phyloP scores from a whole-genome alignment of 2,113 vertebrate genomes.

The Sarotherodon lohbergeri region DNA sequence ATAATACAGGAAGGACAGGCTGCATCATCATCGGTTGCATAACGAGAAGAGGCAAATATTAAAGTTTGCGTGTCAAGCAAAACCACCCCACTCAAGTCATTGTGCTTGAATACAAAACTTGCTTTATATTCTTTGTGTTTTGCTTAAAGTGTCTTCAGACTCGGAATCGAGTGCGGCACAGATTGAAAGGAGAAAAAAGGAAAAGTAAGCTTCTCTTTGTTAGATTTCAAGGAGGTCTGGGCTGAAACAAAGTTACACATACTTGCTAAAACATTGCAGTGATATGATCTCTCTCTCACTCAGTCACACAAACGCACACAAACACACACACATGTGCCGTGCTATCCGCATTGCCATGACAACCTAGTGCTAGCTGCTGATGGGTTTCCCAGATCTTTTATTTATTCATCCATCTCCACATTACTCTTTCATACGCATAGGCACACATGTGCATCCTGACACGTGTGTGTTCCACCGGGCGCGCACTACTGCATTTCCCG shows the following conservation, averaged over 20 bases:
- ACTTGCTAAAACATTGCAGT: slow-evolving; percentile 15
- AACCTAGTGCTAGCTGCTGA: slow-evolving; percentile 56
- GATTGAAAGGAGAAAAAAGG: neutral
- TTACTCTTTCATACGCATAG: slow-evolving; percentile 45
- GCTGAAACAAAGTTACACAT: slow-evolving; percentile 24
- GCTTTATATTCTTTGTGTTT: neutral
- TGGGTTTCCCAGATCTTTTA: slow-evolving; percentile 63
- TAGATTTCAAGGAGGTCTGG: neutral
- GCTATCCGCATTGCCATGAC: slow-evolving; percentile 65
- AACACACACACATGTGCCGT: neutral
- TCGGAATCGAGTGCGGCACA: neutral
- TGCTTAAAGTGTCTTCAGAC: neutral
- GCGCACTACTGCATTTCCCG: neutral
- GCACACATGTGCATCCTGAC: neutral
- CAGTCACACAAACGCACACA: neutral
- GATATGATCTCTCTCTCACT: slow-evolving; percentile 20
- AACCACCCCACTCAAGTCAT: neutral
- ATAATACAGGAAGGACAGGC: neutral
- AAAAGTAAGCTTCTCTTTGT: neutral
- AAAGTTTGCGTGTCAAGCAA: neutral
- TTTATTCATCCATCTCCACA: slow-evolving; percentile 61
- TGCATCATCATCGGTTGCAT: neutral
- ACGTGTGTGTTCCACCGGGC: neutral
- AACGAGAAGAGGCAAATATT: neutral
- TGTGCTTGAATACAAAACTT: neutral